phyloP scores from a whole-genome alignment of 2,888 invertebrate genomes.

The Eugnorisma glareosa region DNA sequence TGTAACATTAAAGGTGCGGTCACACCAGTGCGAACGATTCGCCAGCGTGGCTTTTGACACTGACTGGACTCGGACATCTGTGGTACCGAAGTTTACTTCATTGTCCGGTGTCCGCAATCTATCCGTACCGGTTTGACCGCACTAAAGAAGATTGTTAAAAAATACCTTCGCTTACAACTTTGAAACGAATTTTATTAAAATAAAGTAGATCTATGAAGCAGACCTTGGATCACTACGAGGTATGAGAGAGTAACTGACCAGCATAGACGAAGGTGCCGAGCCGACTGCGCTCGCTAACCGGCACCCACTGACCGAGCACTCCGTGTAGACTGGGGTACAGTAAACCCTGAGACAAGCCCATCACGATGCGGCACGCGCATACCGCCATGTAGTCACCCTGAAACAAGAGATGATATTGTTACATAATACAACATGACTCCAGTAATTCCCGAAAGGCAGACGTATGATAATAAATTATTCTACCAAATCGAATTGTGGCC shows the following conservation, averaged over 20 bases:
- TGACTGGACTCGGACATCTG: background rate
- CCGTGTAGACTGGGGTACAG: conserved; percentile 93
- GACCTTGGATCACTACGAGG: background rate
- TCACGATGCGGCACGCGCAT: conserved; percentile 90
- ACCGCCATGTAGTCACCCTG: conserved; percentile 86
- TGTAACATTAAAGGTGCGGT: background rate
- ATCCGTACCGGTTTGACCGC: background rate
- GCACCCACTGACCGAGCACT: conserved; percentile 93
- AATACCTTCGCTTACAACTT: background rate
- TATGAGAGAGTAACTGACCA: conserved; percentile 74
- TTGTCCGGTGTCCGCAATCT: too few relatives aligned
- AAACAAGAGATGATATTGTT: background rate
- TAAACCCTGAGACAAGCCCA: conserved; percentile 93
- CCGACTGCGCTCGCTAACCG: conserved; percentile 92
- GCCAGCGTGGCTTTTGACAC: background rate
- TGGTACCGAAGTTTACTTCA: background rate
- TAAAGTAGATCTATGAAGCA: background rate
- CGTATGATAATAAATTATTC: background rate
- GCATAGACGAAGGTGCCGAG: conserved; percentile 92
- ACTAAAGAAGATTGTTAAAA: background rate
- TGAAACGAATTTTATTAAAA: background rate
- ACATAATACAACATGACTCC: too few relatives aligned
- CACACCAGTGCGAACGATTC: background rate
- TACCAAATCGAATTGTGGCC: background rate
- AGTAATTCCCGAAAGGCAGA: background rate